phyloP scores from a whole-genome alignment of 2,888 invertebrate species.

The Xylophagus ater region DNA sequence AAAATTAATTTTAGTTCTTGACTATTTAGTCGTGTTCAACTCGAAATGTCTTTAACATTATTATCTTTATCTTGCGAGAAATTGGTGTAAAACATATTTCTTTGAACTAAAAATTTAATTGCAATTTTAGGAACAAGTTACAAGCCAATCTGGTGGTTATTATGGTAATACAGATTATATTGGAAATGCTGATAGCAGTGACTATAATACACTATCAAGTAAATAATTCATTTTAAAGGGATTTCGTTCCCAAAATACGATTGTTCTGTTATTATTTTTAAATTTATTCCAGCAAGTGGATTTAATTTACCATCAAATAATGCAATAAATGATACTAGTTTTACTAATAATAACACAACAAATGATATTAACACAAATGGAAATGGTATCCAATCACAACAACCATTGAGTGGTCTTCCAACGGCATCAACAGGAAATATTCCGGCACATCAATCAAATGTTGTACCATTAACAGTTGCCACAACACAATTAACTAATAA shows the following conservation, averaged over 20 bases:
- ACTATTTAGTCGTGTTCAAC: no score
- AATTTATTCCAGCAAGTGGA: conserved; percentile 1
- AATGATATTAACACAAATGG: conserved; percentile 15
- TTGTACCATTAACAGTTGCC: conserved; percentile 7
- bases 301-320: conserved; percentile 12
- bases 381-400: conserved; percentile 12
- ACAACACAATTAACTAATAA: conserved; percentile 10
- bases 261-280: no score
- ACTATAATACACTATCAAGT: conserved; percentile 19
- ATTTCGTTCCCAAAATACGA: no score
- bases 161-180: conserved; percentile 19
- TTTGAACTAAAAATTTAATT: no score
- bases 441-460: conserved; percentile 3
- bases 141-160: conserved; percentile 16
- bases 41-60: no score
- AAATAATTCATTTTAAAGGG: background rate
- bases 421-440: conserved; percentile 3
- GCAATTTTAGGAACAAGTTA: conserved; percentile 17
- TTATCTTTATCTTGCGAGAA: no score
- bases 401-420: conserved; percentile 9
- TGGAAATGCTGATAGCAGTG: conserved; percentile 16
- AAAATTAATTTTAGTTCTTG: no score
- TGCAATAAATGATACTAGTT: conserved; percentile 13
- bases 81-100: no score
- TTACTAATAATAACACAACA: conserved; percentile 14